Evolutionary conservation across 2,113 vertebrate species (phyloP).

Genomic region (Rhodinocichla rosea): DNA sequence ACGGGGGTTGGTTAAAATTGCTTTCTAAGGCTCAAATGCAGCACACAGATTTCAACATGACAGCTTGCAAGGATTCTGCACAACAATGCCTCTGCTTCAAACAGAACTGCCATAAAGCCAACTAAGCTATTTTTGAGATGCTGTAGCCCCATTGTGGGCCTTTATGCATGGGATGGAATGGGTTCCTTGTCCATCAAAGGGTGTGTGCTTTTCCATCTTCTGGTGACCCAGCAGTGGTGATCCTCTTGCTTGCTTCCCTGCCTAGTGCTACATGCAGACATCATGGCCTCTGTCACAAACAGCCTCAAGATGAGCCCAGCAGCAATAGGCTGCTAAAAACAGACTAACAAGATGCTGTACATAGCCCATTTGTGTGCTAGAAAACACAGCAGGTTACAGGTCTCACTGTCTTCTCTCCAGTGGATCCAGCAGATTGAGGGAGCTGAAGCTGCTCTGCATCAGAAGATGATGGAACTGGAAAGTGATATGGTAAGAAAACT

Average conservation of each 20-base stretch:
- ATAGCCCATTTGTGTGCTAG: background rate
- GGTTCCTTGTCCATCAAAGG: background rate
- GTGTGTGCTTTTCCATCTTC: background rate
- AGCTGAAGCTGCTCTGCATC: constrained; percentile 94
- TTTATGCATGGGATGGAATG: background rate
- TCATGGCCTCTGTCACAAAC: background rate
- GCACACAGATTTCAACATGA: background rate
- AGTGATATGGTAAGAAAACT: constrained; percentile 89
- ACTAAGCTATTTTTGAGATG: background rate
- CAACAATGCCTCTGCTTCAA: background rate
- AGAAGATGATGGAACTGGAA: constrained; percentile 98
- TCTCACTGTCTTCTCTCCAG: constrained; percentile 72
- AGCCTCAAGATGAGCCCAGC: background rate
- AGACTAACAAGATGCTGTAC: background rate
- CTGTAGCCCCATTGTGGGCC: background rate
- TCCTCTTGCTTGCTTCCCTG: background rate
- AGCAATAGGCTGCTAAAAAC: background rate
- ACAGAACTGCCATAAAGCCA: background rate
- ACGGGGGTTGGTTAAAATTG: background rate
- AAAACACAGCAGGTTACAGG: background rate
- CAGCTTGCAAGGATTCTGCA: background rate
- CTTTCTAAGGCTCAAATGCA: background rate
- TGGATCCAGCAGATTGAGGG: constrained; percentile 99
- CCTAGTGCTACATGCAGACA: background rate
- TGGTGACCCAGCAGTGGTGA: background rate